Evolutionary conservation across 2,888 invertebrate genomes (phyloP).

Genomic region (Nycteola revayana): DNA sequence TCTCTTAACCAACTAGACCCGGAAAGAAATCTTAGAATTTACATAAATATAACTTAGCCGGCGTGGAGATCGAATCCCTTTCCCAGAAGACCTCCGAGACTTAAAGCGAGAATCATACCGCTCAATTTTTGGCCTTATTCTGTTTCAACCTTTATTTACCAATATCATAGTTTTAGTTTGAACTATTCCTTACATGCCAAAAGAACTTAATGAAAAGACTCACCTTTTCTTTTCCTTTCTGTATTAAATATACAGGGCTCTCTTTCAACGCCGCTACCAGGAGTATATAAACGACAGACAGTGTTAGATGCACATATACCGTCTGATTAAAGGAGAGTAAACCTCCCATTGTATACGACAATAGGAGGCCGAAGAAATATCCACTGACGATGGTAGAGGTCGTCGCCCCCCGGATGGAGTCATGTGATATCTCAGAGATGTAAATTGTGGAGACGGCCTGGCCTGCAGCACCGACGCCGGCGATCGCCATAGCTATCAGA

Average conservation of each 20-base stretch:
- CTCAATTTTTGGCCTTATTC: too few relatives aligned
- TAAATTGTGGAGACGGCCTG: constrained; percentile 56
- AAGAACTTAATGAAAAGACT: too few relatives aligned
- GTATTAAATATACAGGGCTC: constrained; percentile 58
- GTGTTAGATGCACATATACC: constrained; percentile 44
- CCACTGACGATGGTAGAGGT: constrained; percentile 48
- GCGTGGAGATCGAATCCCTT: too few relatives aligned
- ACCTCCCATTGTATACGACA: constrained; percentile 58
- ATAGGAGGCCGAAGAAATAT: constrained; percentile 53
- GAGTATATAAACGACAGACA: constrained; percentile 52
- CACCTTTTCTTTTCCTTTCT: constrained; percentile 55
- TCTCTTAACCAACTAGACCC: too few relatives aligned
- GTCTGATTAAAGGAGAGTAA: constrained; percentile 51
- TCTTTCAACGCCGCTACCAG: constrained; percentile 51
- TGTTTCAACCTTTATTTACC: too few relatives aligned
- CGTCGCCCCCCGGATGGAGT: constrained; percentile 55
- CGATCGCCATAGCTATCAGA: constrained; percentile 41
- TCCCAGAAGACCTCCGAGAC: too few relatives aligned
- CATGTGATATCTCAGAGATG: constrained; percentile 59
- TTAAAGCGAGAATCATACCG: too few relatives aligned
- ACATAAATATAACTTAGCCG: too few relatives aligned
- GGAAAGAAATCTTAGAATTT: too few relatives aligned
- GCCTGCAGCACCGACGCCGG: constrained; percentile 56
- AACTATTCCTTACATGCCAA: too few relatives aligned
- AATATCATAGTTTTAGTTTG: too few relatives aligned